Base-by-base conservation (phyloP, 2,888 invertebrate species). In the Limulus polyphemus region DNA sequence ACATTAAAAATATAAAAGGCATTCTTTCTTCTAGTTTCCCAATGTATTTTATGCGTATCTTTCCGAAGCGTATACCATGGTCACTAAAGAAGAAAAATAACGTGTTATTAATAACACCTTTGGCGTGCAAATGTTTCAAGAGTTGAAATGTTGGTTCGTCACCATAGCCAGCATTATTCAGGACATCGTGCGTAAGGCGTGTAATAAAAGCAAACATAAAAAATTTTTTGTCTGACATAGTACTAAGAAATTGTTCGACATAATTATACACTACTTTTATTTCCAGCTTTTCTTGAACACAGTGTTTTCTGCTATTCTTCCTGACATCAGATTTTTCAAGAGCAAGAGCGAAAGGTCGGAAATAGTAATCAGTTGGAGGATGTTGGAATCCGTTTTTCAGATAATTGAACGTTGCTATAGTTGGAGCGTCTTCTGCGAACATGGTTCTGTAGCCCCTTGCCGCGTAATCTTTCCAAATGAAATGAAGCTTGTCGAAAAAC, bases 21-120 rank as follows among this genome's bases (percentile, higher is more conserved):
- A 77, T 70, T 47, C 77, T 67, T 62, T 76, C 76, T 64, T 77
- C 77, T 14, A 75, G 69, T 58, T 75, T 73, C 0, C 77, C 77
- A 47, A 62, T 75, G 86, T 88, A 0, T 90, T 91, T 69, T 81
- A 80, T n/a, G 90, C 81, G 10, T 80, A 81, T 3, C 92, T 81
- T 81, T 2, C 92, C 93, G 85, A 88, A 92, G 65, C 93, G 79
- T 63, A 91, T 84, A 0, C 94, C 94, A 72, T 94, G 94, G 74
- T 94, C 94, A 75, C 92, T 92, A 79, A 92, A 79, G 92, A 85
- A 88, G 91, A 65, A 93, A 79, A 63, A 91, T 83, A 0, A 94
- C 94, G 73, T 94, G 93, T 73, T 94, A 91, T 91, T 79, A 91
- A 79, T 55, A 81, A 73, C 11, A 89, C 80, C 79, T 2, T 78